Evolutionary conservation across 2,797 vertebrate genomes (phyloP), one percentile per base, ranked within the genome.

Genomic region (Linurgus olivaceus): DNA sequence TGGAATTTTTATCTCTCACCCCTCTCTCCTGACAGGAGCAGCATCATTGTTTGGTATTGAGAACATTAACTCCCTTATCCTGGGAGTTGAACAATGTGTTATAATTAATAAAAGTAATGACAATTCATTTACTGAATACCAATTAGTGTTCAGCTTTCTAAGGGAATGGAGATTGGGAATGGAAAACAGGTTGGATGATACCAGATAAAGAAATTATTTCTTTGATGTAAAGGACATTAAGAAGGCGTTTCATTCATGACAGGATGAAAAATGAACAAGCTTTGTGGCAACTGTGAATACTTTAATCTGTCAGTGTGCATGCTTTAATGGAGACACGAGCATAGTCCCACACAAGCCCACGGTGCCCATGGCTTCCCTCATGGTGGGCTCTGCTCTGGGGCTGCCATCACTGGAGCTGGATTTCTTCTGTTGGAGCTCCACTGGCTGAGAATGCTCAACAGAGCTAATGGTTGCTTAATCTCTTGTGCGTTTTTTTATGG

Each of bases 41-140:
- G 33, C 47, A 26, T 45, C n/a, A 14, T 40, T 62, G 35, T 63
- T 74, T 71, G 63, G n/a, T n/a, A 8, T 5, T 20, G 54, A 87
- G 63, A 84, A n/a, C 42, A 48, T 59, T 29, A 55, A 54, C 84
- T 62, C 50, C 42, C 62, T 73, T 72, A 61, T 68, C 70, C 52
- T 63, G 31, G 9, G 37, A 75, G 66, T 4, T 84, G 70, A 94
- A 84, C 66, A 75, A 24, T 38, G 58, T 54, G 71, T 65, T 82
- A n/a, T 38, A 87, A 87, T 85, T 91, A 85, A 83, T 83, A 83
- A 55, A 82, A 93, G 44, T 66, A 73, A 62, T 63, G 85, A 55
- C 78, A 76, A 17, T 62, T 95, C 82, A 54, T 73, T 82, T 45
- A 35, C 51, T 70, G 91, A 93, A 91, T 79, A 58, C 54, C 74